These are phyloP conservation scores for Monochamus saltuarius DNA, from an alignment of 1,140 invertebrate species.

Conservation along the genomic window DNA sequence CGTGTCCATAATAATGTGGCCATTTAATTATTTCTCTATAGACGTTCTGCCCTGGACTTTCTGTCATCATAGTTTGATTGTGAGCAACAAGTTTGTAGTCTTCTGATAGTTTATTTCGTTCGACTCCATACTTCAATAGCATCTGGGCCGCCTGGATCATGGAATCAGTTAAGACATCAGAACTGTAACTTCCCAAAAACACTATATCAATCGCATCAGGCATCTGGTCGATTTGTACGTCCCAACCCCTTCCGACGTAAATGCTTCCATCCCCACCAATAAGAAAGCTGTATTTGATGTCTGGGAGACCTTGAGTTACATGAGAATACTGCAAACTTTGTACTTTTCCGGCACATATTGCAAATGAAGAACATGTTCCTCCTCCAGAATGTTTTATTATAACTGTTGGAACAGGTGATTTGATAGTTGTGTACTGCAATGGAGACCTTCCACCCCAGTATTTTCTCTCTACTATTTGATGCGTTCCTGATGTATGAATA, in stretches of 20 bases:
- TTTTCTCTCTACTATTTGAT: slow-evolving; percentile 2
- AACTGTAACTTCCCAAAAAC: slow-evolving; percentile 54
- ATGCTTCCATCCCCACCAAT: slow-evolving; percentile 67
- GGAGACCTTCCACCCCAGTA: slow-evolving; percentile 31
- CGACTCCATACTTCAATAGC: neutral
- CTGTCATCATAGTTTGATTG: slow-evolving; percentile 50
- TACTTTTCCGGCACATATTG: slow-evolving; percentile 49
- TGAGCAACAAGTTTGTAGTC: slow-evolving; percentile 55
- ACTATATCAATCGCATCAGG: slow-evolving; percentile 52
- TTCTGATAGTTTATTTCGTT: slow-evolving; percentile 1
- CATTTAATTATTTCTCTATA: slow-evolving; percentile 43
- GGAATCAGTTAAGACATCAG: slow-evolving; percentile 39
- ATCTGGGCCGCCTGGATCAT: slow-evolving; percentile 40
- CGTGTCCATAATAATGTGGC: slow-evolving; percentile 35
- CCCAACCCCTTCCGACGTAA: slow-evolving; percentile 66
- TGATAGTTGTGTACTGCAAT: neutral
- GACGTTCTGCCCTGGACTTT: slow-evolving; percentile 48
- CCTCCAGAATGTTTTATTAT: slow-evolving; percentile 54
- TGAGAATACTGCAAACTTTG: slow-evolving; percentile 48
- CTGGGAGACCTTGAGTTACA: slow-evolving; percentile 45
- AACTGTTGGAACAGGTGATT: slow-evolving; percentile 48
- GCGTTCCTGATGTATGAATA: neutral
- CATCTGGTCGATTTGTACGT: slow-evolving; percentile 56
- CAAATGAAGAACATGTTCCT: slow-evolving; percentile 39
- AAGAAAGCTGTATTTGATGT: slow-evolving; percentile 66